A percentile compares a stretch with the other conserved stretches of the same genome.
phyloP scores from a whole-genome alignment of 2,113 vertebrate species.

The Lontra canadensis region DNA sequence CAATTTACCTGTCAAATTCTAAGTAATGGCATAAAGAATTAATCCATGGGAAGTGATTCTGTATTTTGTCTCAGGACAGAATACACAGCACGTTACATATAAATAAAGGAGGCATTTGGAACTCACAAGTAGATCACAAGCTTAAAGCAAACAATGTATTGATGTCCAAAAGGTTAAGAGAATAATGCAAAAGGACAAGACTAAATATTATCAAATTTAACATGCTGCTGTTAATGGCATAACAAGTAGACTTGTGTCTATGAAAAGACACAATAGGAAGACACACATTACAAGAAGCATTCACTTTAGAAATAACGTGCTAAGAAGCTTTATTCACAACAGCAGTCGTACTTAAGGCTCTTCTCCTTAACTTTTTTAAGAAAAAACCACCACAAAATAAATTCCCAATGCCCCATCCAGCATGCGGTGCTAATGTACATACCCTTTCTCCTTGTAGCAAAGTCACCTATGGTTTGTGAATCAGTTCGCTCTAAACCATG shows the following conservation, averaged over 20 bases:
- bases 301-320: slow-evolving; percentile 49
- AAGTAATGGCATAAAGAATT: background rate
- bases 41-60: background rate
- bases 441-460: slow-evolving; percentile 98
- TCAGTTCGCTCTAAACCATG: slow-evolving; percentile 99
- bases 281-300: background rate
- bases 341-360: slow-evolving; percentile 54
- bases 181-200: background rate
- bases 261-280: background rate
- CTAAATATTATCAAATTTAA: background rate
- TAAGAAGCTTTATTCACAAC: slow-evolving; percentile 56
- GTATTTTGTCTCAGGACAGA: slow-evolving; percentile 37
- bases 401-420: slow-evolving; percentile 79
- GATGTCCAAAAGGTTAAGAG: background rate
- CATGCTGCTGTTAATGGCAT: slow-evolving; percentile 8
- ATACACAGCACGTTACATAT: background rate
- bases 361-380: slow-evolving; percentile 38
- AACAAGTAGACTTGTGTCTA: background rate
- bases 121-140: slow-evolving; percentile 30
- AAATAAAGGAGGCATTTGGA: background rate
- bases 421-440: slow-evolving; percentile 91
- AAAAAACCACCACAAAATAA: slow-evolving; percentile 62
- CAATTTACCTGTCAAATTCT: slow-evolving; percentile 22
- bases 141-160: background rate
- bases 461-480: slow-evolving; percentile 99